Conservation (phyloP, 2,113 vertebrate genomes). For the Ancistrus triradiatus region DNA sequence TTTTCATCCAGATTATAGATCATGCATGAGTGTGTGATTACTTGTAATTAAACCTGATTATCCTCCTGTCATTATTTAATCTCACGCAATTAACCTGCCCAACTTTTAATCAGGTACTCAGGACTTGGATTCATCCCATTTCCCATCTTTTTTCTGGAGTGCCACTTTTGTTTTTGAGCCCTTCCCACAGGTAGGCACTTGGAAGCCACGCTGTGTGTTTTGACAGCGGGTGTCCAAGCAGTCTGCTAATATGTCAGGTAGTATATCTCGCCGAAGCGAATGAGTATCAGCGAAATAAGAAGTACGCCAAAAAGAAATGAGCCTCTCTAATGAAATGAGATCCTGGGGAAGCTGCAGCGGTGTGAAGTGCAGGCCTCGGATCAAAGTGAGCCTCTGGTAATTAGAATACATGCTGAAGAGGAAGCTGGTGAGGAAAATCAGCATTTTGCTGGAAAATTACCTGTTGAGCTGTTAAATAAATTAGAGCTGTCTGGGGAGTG, state of each 20-base stretch:
- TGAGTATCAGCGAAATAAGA: conserved; percentile 49
- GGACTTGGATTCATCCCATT: conserved; percentile 42
- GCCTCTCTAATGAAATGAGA: conserved; percentile 60
- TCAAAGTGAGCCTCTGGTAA: conserved; percentile 64
- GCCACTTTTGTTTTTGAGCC: conserved; percentile 34
- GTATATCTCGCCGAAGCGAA: conserved; percentile 52
- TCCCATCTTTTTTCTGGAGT: conserved; percentile 27
- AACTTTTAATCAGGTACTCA: conserved; percentile 60
- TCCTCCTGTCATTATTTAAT: no score
- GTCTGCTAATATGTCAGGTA: conserved; percentile 49
- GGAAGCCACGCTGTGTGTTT: conserved; percentile 30
- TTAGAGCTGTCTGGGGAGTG: conserved; percentile 51
- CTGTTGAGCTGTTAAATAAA: conserved; percentile 68
- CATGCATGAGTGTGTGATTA: no score
- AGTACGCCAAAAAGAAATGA: conserved; percentile 60
- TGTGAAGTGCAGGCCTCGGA: conserved; percentile 56
- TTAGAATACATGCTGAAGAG: conserved; percentile 65
- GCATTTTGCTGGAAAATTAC: conserved; percentile 65
- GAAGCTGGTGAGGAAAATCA: conserved; percentile 54
- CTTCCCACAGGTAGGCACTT: not conserved
- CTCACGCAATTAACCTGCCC: no score
- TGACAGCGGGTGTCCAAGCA: conserved; percentile 41
- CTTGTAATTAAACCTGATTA: no score
- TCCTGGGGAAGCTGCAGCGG: conserved; percentile 48
- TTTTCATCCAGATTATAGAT: no score